Evolutionary conservation across 2,888 invertebrate species (phyloP).

Genomic region (Coelogynopora nodosa): DNA sequence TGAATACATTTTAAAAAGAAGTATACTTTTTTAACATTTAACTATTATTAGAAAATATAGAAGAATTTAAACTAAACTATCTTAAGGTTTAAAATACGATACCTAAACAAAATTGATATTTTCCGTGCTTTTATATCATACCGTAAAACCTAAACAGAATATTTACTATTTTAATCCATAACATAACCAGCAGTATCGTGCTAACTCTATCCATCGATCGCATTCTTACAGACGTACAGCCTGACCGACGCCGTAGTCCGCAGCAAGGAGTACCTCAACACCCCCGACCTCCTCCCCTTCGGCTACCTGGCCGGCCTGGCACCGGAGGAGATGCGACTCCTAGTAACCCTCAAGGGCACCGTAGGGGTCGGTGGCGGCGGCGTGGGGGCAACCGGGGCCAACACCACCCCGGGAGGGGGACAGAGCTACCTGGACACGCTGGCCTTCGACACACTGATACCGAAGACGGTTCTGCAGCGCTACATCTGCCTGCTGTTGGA

Average conservation of each 20-base stretch:
- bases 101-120: too few species aligned
- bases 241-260: background rate
- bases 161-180: too few species aligned
- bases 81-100: too few species aligned
- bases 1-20: too few species aligned
- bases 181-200: too few species aligned
- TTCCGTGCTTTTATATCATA: too few species aligned
- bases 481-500: constrained; percentile 82
- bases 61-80: too few species aligned
- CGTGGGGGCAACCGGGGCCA: constrained; percentile 63
- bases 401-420: constrained; percentile 57
- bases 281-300: constrained; percentile 82
- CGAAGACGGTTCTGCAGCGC: constrained; percentile 89
- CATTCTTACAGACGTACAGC: background rate
- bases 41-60: too few species aligned
- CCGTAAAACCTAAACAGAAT: too few species aligned
- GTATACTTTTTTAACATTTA: too few species aligned
- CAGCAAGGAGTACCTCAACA: constrained; percentile 62
- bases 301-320: constrained; percentile 75
- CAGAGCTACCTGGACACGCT: constrained; percentile 72
- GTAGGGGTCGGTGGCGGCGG: constrained; percentile 48
- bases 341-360: constrained; percentile 63
- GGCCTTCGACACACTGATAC: constrained; percentile 89
- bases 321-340: constrained; percentile 63
- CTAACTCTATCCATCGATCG: too few species aligned